Evolutionary conservation across 1,140 invertebrate species (phyloP).

Genomic region (Aethina tumida): DNA sequence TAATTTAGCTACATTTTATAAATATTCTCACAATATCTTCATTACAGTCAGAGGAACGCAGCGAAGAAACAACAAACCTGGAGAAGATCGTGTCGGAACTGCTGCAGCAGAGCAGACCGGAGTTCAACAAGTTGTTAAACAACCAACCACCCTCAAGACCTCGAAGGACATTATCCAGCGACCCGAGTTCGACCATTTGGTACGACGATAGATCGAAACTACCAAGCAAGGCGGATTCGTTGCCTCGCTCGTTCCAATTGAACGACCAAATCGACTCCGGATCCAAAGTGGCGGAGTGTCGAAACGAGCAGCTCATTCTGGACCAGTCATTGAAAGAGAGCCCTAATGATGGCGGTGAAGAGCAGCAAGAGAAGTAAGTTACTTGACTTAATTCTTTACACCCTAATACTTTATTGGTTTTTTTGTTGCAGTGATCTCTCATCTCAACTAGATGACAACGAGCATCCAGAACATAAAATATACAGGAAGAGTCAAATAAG

Average conservation of each 20-base stretch:
- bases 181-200: constrained; percentile 40
- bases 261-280: constrained; percentile 37
- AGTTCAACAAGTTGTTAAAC: constrained; percentile 68
- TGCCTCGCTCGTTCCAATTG: constrained; percentile 67
- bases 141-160: constrained; percentile 36
- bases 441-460: constrained; percentile 33
- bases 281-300: constrained; percentile 18
- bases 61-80: constrained; percentile 42
- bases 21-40: too few relatives aligned
- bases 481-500: constrained; percentile 38
- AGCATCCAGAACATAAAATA: constrained; percentile 33
- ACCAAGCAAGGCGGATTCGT: constrained; percentile 58
- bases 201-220: constrained; percentile 35
- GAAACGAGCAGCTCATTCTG: constrained; percentile 12
- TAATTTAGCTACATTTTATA: too few relatives aligned
- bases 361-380: constrained; percentile 43
- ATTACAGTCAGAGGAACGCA: too few relatives aligned
- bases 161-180: constrained; percentile 30
- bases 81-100: constrained; percentile 75
- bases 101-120: constrained; percentile 71
- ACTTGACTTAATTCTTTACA: constrained; percentile 7
- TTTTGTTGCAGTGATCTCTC: constrained; percentile 28
- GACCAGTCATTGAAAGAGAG: constrained; percentile 34
- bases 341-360: constrained; percentile 39
- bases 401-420: constrained; percentile 6